Evolutionary conservation across 2,797 vertebrate species (phyloP).

Genomic region (Sarcophilus harrisii): DNA sequence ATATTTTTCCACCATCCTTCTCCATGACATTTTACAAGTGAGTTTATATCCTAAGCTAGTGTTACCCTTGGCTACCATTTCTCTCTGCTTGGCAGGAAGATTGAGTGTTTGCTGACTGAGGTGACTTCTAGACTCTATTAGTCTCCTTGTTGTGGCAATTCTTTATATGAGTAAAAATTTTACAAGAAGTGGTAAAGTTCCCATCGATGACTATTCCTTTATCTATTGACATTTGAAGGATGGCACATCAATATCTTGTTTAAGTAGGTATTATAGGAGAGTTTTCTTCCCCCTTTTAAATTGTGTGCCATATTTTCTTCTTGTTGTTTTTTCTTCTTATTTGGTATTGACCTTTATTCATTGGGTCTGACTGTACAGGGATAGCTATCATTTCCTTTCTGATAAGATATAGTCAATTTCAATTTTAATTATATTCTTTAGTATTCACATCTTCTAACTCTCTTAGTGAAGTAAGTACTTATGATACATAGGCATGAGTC

Average conservation of each 20-base stretch:
- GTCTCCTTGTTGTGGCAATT: constrained; percentile 1
- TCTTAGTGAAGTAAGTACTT: background rate
- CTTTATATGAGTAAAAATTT: background rate
- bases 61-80: background rate
- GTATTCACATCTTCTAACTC: background rate
- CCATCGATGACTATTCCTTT: background rate
- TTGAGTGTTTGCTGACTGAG: background rate
- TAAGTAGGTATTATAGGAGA: background rate
- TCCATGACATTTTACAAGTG: background rate
- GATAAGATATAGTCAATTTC: background rate
- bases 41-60: background rate
- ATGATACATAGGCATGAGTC: background rate
- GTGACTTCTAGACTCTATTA: background rate
- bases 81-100: background rate
- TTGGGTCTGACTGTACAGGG: background rate
- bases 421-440: background rate
- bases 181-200: background rate
- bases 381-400: background rate
- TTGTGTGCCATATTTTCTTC: background rate
- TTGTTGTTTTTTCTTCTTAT: background rate
- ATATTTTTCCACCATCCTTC: background rate
- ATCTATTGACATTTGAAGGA: background rate
- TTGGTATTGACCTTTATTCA: background rate
- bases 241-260: background rate
- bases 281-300: background rate